These are phyloP conservation scores for Chorisops tibialis DNA, from an alignment of 2,888 invertebrate species.

Conservation along the genomic window DNA sequence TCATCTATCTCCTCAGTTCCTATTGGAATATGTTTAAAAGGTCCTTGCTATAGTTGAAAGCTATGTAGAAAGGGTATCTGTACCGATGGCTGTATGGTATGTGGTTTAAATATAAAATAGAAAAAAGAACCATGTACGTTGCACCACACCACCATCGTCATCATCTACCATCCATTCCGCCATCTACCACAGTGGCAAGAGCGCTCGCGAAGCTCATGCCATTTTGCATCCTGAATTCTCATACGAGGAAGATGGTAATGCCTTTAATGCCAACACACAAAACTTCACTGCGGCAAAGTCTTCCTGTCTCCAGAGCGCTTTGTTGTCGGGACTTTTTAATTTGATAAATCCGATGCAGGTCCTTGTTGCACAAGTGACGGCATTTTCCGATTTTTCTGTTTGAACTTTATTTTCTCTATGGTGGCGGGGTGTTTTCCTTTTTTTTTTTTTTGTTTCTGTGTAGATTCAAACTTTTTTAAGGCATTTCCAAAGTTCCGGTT, in stretches of 20 bases:
- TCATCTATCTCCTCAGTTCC: slow-evolving; percentile 5
- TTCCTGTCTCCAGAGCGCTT: slow-evolving; percentile 26
- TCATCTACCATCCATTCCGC: not conserved
- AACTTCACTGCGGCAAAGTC: slow-evolving; percentile 26
- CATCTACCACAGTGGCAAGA: not conserved
- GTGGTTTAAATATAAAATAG: too few species aligned
- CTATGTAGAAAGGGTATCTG: too few species aligned
- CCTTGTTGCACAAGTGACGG: slow-evolving; percentile 26
- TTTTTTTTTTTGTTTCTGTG: too few species aligned
- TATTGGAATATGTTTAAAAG: not conserved
- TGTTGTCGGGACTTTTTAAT: slow-evolving; percentile 26
- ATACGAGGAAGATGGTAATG: slow-evolving; percentile 7
- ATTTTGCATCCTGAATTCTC: slow-evolving; percentile 9
- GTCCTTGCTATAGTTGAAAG: not conserved
- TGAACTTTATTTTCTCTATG: not conserved
- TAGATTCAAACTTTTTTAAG: too few species aligned
- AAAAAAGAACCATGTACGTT: too few species aligned
- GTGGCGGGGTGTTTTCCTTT: too few species aligned
- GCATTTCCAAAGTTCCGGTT: too few species aligned
- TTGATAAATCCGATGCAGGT: slow-evolving; percentile 26
- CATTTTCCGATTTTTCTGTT: slow-evolving; percentile 25
- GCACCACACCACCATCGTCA: slow-evolving; percentile 15
- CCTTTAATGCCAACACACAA: slow-evolving; percentile 17
- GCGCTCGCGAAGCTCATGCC: slow-evolving; percentile 1
- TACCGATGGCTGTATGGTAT: too few species aligned